phyloP scores from a whole-genome alignment of 2,113 vertebrate species.

The Spilogale gracilis region DNA sequence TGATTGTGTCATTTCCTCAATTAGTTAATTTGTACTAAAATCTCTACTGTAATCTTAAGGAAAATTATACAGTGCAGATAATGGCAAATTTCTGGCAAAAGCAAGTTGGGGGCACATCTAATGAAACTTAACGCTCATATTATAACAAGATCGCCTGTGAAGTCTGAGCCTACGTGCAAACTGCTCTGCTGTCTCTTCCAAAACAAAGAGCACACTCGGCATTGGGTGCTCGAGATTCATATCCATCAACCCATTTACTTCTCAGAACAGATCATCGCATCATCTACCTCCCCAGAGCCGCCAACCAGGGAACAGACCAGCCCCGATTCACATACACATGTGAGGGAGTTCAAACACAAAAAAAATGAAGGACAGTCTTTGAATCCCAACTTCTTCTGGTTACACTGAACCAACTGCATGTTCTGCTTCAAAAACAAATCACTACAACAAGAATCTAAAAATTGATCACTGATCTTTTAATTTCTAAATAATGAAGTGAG shows the following conservation, averaged over 20 bases:
- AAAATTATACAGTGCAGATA: conserved; percentile 47
- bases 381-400: neutral
- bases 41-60: conserved; percentile 49
- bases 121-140: conserved; percentile 24
- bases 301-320: neutral
- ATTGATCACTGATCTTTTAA: neutral
- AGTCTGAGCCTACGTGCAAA: neutral
- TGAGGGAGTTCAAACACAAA: neutral
- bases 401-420: neutral
- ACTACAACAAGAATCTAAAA: neutral
- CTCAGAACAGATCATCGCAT: neutral
- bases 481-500: neutral
- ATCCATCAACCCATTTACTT: neutral
- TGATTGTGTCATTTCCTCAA: neutral
- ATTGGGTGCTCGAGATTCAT: neutral
- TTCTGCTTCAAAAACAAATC: neutral
- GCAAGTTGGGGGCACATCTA: neutral
- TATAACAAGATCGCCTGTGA: conserved; percentile 19
- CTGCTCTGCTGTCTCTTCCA: neutral
- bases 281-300: neutral
- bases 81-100: conserved; percentile 28
- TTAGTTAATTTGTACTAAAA: conserved; percentile 39
- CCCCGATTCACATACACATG: neutral
- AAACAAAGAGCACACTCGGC: neutral
- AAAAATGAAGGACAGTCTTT: neutral